Base-by-base conservation (phyloP, 2,888 invertebrate genomes). In the Athetis lepigone region DNA sequence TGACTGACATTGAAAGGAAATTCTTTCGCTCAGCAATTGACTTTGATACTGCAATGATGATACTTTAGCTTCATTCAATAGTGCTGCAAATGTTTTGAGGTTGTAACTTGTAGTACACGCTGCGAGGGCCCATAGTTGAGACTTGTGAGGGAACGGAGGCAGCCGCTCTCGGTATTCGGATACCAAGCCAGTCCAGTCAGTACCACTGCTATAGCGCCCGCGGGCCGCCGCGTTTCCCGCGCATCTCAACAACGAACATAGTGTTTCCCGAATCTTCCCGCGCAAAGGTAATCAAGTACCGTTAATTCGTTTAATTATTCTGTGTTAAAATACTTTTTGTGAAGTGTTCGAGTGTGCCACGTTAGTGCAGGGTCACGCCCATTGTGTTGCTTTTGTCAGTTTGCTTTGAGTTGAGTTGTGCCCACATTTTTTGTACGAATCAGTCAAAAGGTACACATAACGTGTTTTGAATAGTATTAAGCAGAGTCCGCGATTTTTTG, bases 161-260 rank as follows among this genome's bases (percentile, higher is more conserved):
- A 64, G 58, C 40, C 56, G 67, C 21, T 43, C 21, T 43, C 50
- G 37, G 21, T 57, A 39, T 58, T 33, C 62, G 67, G 47, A 42
- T 57, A 62, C 75, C 65, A 63, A 77, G 73, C 72, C 62, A 54
- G 54, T 56, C 36, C 25, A 46, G 61, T 80, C 92, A 91, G 92
- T 92, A 73, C 81, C 86, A 84, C 85, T 79, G 85, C 75, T 78
- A 85, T 80, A 77, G 85, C 83, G 86, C 75, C 75, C 78, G 84
- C 81, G 86, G 74, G 59, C 82, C 83, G 88, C 79, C 91, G 93
- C 77, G 87, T 91, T 88, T 90, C 85, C 85, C 90, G 90, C 88
- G 86, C 75, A 65, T 81, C 82, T 58, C 85, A 90, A 85, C 90
- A 85, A 90, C 82, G 80, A 45, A 87, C 33, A 73, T 56, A 73